Conservation (phyloP, 2,113 vertebrate species). For the Eupsittula cactorum region DNA sequence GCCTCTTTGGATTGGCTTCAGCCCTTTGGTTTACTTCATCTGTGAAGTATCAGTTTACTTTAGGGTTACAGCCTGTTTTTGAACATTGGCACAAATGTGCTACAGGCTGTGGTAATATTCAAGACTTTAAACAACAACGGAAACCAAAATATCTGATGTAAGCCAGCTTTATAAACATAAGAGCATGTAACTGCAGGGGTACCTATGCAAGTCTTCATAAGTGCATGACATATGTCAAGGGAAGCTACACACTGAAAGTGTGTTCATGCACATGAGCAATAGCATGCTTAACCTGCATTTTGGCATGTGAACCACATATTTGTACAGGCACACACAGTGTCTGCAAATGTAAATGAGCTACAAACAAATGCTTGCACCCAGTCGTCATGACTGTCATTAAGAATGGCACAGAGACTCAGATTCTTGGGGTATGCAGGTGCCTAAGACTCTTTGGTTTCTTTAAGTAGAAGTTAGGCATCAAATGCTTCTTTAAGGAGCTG, state of each 20-base stretch:
- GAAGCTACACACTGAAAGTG: background rate
- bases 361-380: background rate
- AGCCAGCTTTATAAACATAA: background rate
- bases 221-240: rapidly evolving
- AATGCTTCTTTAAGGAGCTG: background rate
- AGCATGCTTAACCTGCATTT: background rate
- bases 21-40: constrained; percentile 29
- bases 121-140: background rate
- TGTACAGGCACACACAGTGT: background rate
- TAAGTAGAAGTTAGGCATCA: background rate
- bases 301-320: background rate
- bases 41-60: background rate
- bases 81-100: background rate
- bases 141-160: background rate
- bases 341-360: background rate
- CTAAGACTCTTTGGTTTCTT: background rate
- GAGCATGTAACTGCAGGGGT: too few relatives aligned
- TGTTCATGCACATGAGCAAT: background rate
- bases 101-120: background rate
- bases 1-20: background rate
- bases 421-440: background rate
- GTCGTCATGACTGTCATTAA: background rate
- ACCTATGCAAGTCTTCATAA: background rate
- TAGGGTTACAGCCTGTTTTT: background rate
- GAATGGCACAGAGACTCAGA: background rate